phyloP scores from a whole-genome alignment of 1,140 invertebrate species.

The Teleopsis dalmanni region DNA sequence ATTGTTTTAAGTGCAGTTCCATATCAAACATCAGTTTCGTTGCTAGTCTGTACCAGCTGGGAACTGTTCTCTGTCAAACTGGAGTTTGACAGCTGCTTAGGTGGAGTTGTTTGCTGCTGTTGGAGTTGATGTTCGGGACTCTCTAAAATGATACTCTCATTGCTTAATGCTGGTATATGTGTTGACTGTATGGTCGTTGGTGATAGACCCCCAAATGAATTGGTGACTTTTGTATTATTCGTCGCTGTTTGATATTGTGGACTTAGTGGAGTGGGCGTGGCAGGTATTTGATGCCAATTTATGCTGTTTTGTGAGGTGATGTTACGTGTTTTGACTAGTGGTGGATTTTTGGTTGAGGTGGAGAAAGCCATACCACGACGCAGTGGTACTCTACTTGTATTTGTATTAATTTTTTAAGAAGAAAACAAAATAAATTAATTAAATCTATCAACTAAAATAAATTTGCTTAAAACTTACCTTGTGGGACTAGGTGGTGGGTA shows the following conservation, averaged over 20 bases:
- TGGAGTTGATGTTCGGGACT: too few relatives aligned
- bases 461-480: constrained; percentile 38
- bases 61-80: constrained; percentile 5
- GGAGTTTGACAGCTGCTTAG: not conserved
- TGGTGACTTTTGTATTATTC: not conserved
- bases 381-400: constrained; percentile 53
- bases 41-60: constrained; percentile 1
- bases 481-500: constrained; percentile 71
- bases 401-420: too few relatives aligned
- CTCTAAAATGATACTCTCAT: too few relatives aligned
- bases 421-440: too few relatives aligned
- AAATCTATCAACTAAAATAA: not conserved
- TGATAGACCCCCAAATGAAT: not conserved
- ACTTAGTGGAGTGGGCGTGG: constrained; percentile 32
- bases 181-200: too few relatives aligned
- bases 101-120: not conserved
- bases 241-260: constrained; percentile 17
- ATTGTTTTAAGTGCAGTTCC: too few relatives aligned
- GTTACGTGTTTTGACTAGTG: constrained; percentile 59
- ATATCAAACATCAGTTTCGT: constrained; percentile 15
- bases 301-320: constrained; percentile 47
- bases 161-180: too few relatives aligned
- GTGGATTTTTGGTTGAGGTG: constrained; percentile 59
- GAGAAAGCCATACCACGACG: constrained; percentile 58
- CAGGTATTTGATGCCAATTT: constrained; percentile 40